Percentiles rank a stretch among this genome's conserved stretches.
Conservation (phyloP, 2,888 invertebrate genomes). For the Ennomos quercinarius region DNA sequence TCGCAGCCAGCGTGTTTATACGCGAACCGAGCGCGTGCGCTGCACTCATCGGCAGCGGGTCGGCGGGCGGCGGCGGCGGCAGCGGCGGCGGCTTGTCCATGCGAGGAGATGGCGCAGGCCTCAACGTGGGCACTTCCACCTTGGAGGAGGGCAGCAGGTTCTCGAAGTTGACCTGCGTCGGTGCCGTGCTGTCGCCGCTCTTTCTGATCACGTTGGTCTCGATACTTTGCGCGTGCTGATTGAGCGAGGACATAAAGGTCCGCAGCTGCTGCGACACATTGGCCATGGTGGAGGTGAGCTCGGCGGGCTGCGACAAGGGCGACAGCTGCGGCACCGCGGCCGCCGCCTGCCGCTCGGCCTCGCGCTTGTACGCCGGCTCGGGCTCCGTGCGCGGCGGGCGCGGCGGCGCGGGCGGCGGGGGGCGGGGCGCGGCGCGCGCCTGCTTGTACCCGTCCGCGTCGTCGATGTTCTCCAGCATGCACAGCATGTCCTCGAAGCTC, state of each 20-base stretch:
- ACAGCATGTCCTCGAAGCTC: slow-evolving; percentile 88
- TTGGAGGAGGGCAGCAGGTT: slow-evolving; percentile 80
- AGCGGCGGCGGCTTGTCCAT: slow-evolving; percentile 64
- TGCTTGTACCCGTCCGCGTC: slow-evolving; percentile 29
- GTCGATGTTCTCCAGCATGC: slow-evolving; percentile 88
- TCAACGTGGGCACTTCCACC: slow-evolving; percentile 72
- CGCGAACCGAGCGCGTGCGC: slow-evolving; percentile 73
- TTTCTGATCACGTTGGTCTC: slow-evolving; percentile 81
- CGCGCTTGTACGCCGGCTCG: slow-evolving; percentile 67
- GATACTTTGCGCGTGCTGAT: slow-evolving; percentile 78
- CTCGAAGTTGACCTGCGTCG: slow-evolving; percentile 82
- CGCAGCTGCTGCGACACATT: slow-evolving; percentile 89
- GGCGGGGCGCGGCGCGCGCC: slow-evolving; percentile 32
- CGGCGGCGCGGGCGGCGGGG: not conserved
- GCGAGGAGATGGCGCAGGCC: slow-evolving; percentile 72
- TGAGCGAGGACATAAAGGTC: slow-evolving; percentile 88
- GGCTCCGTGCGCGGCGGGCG: slow-evolving; percentile 12
- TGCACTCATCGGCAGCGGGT: slow-evolving; percentile 69
- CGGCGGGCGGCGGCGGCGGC: slow-evolving; percentile 55
- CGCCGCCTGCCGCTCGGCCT: slow-evolving; percentile 73
- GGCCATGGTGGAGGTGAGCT: slow-evolving; percentile 89
- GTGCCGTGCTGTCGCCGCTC: slow-evolving; percentile 67
- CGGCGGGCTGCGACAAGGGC: slow-evolving; percentile 89
- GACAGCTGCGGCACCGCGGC: slow-evolving; percentile 88
- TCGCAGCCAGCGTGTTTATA: slow-evolving; percentile 70